Conservation (phyloP, 2,888 invertebrate species). For the Neoscelio sp. region DNA sequence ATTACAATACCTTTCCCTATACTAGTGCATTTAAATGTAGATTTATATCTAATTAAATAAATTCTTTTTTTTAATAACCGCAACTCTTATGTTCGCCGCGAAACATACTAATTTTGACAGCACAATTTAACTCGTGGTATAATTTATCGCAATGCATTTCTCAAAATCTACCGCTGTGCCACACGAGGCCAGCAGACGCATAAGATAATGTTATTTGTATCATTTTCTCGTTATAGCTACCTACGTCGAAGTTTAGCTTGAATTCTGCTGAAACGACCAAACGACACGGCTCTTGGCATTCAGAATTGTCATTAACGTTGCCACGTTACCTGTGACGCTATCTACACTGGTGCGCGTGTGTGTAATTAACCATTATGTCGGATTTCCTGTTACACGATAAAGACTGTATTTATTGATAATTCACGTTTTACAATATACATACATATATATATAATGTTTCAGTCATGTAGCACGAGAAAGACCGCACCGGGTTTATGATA, state of each 20-base stretch:
- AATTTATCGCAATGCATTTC: slow-evolving; percentile 52
- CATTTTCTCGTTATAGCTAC: slow-evolving; percentile 41
- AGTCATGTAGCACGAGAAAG: slow-evolving; percentile 36
- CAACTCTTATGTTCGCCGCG: slow-evolving; percentile 22
- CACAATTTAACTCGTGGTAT: slow-evolving; percentile 46
- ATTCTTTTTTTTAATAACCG: slow-evolving; percentile 36
- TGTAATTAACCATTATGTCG: slow-evolving; percentile 63
- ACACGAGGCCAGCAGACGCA: neutral
- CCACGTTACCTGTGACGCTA: slow-evolving; percentile 65
- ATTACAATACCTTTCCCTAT: no score
- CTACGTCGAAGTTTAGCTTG: slow-evolving; percentile 47
- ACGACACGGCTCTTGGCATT: slow-evolving; percentile 26
- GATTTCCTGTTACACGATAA: slow-evolving; percentile 66
- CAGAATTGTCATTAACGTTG: slow-evolving; percentile 65
- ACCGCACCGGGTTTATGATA: slow-evolving; percentile 38
- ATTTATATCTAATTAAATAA: slow-evolving; percentile 60
- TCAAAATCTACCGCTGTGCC: slow-evolving; percentile 30
- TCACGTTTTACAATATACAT: slow-evolving; percentile 57
- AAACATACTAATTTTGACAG: slow-evolving; percentile 54
- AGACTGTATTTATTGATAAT: slow-evolving; percentile 65
- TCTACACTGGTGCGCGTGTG: slow-evolving; percentile 59
- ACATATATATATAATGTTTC: slow-evolving; percentile 26
- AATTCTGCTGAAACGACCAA: slow-evolving; percentile 31
- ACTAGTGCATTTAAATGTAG: no score
- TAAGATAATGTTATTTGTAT: slow-evolving; percentile 22